Conservation (phyloP, 2,113 vertebrate species). For the Notothenia rossii region DNA sequence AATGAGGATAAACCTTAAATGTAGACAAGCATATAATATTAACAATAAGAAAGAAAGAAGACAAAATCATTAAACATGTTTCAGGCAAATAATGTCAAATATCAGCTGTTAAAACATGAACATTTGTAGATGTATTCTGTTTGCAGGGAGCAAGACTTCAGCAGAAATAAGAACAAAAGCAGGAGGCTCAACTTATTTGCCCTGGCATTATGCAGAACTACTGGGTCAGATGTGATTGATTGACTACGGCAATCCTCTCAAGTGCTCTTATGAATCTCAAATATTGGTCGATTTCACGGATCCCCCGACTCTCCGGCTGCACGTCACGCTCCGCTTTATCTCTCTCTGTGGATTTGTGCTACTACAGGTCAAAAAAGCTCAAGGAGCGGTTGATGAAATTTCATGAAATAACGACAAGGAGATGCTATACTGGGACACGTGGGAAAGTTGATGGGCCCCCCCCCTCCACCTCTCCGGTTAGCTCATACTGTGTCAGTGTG, state of each 20-base stretch:
- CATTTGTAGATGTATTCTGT: slow-evolving; percentile 23
- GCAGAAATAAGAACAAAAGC: slow-evolving; percentile 53
- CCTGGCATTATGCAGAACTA: slow-evolving; percentile 56
- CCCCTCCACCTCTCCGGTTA: slow-evolving; percentile 19
- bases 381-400: slow-evolving; percentile 64
- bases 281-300: slow-evolving; percentile 67
- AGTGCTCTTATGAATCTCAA: slow-evolving; percentile 58
- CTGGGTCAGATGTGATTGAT: slow-evolving; percentile 41
- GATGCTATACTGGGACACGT: slow-evolving; percentile 64
- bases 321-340: slow-evolving; percentile 31
- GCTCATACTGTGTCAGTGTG: slow-evolving; percentile 57
- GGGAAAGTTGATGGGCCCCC: slow-evolving; percentile 65
- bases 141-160: slow-evolving; percentile 19
- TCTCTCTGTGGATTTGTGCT: slow-evolving; percentile 23
- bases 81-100: not conserved
- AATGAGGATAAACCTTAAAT: not conserved
- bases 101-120: not conserved
- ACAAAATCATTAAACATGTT: not conserved
- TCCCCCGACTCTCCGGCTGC: slow-evolving; percentile 1
- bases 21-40: not conserved
- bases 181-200: slow-evolving; percentile 43
- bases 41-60: not conserved
- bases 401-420: slow-evolving; percentile 54
- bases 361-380: slow-evolving; percentile 42
- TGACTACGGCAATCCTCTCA: slow-evolving; percentile 63